Base-by-base conservation (phyloP, 30 jellyfish, hydroid and myxozoan species). In the Nemopilema nomurai region DNA sequence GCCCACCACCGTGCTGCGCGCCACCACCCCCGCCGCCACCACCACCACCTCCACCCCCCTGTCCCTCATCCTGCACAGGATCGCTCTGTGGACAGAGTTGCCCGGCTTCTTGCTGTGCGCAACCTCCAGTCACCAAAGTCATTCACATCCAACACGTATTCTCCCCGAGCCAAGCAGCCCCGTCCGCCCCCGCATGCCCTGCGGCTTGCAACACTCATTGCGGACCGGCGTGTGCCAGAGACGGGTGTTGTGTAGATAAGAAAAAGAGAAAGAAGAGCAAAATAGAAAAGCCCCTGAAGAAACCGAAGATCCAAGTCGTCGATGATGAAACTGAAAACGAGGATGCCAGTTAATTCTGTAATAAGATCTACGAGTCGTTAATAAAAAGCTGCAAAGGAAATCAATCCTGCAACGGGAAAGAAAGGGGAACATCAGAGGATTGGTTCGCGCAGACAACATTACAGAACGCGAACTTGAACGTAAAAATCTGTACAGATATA, bases 201-300 rank as follows among this genome's bases (percentile, higher is more conserved):
- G 87, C 96, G 4, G 97, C 90, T 53, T 93, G 98, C 62, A 79
- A 84, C 71, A 79, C 92, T 41, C 98, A 93, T 53, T 93, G 98
- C 69, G 97, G 98, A 25, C 98, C 98, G 23, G 96, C 98, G 27
- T 93, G 98, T 62, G 98, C 98, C 0, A 71, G 97, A 62, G 98
- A 93, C 67, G 98, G 98, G 0, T 93, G 98, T 66, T 93, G 98
- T 63, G 86, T 88, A 16, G 98, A 93, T 63, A 91, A 67, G 81
- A 53, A 57, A 52, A 84, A 74, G 83, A 20, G 89, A 50, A 75
- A 85, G 85, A 76, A 78, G 86, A 78, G 90, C 57, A 31, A 21
- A 32, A 86, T 86, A 13, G 88, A 51, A 31, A 86, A 86, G 71
- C 86, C 89, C 52, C 29, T 51, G 18, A 62, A 73, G 20, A 28